Evolutionary conservation across 2,113 vertebrate species (phyloP), one percentile per base, ranked within the genome.

Genomic region (Solea solea): DNA sequence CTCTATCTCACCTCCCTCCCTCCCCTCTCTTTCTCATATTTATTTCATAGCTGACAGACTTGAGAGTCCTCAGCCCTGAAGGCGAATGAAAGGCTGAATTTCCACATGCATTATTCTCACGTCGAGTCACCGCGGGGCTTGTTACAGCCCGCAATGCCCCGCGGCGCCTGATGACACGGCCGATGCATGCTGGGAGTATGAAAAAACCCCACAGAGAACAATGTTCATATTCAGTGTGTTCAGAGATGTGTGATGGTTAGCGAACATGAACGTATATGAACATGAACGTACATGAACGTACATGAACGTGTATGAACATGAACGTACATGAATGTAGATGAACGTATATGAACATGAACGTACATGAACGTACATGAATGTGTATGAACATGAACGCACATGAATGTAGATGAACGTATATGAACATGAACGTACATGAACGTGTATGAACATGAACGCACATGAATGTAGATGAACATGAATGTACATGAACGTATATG

Each of bases 11-110:
- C 11, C 25, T 16, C 9, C 15, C 51, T 25, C 21, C 16, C 8
- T 21, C 8, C 51, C 12, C 16, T 27, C 14, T 27, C 51, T 10
- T 54, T 12, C 88, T 92, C 89, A 91, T 93, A 90, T 92, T 91
- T 93, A 88, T 92, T 92, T 93, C 87, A 92, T 89, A 16, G 57
- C 73, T 81, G 54, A 69, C 72, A 82, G 83, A 64, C 86, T 70
- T 25, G n/a, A 82, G 65, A 78, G 71, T 65, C 72, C 63, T 64
- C 11, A 4, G 69, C 64, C 87, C 81, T 15, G 72, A 82, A 77
- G 83, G 79, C 86, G 73, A 84, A 88, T 90, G 89, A 91, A 82
- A 86, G 90, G 87, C 63, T 90, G 88, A 91, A 86, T 92, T 91
- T 92, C 83, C 88, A 90, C 90, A 89, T 90, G 80, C 79, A 91